Evolutionary conservation across 2,113 vertebrate genomes (phyloP).

Genomic region (Sarotherodon lohbergeri): DNA sequence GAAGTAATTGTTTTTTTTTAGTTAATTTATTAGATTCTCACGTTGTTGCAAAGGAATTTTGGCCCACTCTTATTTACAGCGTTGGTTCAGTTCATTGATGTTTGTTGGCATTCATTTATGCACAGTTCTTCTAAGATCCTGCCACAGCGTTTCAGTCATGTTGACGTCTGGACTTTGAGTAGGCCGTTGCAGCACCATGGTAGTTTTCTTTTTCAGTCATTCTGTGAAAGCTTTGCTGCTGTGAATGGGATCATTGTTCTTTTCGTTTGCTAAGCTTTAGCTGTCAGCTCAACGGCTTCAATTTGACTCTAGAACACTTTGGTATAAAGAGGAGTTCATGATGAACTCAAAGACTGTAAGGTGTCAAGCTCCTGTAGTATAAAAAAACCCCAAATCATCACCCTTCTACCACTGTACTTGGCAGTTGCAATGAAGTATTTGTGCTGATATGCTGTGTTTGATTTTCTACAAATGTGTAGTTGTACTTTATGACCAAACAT

Average conservation of each 20-base stretch:
- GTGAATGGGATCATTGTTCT: background rate
- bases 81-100: background rate
- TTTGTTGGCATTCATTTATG: background rate
- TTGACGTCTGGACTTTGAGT: background rate
- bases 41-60: background rate
- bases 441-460: background rate
- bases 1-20: background rate
- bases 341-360: background rate
- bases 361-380: background rate
- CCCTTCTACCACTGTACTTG: background rate
- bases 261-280: background rate
- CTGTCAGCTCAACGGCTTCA: background rate
- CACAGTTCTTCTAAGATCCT: background rate
- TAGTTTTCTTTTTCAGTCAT: background rate
- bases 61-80: background rate
- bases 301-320: background rate
- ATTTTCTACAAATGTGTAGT: background rate
- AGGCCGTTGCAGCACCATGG: background rate
- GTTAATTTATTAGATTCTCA: background rate
- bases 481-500: background rate
- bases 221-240: background rate
- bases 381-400: accelerated
- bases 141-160: background rate
- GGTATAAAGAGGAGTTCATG: background rate
- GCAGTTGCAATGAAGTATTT: background rate